Base-by-base conservation (phyloP, 2,797 vertebrate genomes). In the Sciurus carolinensis region DNA sequence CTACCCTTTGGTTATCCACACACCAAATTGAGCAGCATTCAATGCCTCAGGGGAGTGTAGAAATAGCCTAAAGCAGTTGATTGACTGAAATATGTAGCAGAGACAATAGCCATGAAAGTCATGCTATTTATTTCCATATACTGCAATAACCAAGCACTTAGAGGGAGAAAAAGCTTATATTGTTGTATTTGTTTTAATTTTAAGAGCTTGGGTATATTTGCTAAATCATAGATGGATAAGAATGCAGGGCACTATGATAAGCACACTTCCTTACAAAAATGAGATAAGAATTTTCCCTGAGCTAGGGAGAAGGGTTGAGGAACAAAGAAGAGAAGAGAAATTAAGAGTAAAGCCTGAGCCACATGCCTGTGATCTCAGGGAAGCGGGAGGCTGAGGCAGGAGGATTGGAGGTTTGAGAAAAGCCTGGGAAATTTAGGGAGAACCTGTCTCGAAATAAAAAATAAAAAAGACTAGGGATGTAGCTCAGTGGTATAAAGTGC, bases 51-150 rank as follows among this genome's bases (percentile, higher is more conserved):
- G 67, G 87, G 64, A 85, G 26, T 47, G 22, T 66, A 64, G 57
- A 84, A 75, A n/a, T 5, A 33, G 39, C 47, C 77, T 93, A 64
- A 64, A 95, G 87, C 66, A 47, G 73, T 50, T 44, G 30, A 83
- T 66, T 87, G 83, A 93, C 62, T 93, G 87, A 94, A 96, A 88
- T 50, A 95, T 57, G 39, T 2, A 91, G 54, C 71, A 91, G 81
- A 85, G 62, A 76, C 39, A 87, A 79, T 75, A 76, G n/a, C 26
- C 36, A 9, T 30, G 59, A 79, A 88, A 95, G 28, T 64, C 30
- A 33, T 50, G 73, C 50, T 59, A 59, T 90, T 95, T 89, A 80
- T 81, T 87, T 94, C 67, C 71, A 92, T 86, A 64, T 26, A 50
- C 79, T 72, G 9, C 52, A 92, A 96, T 75, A 96, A 11, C 79